Evolutionary conservation across 2,113 vertebrate species (phyloP).

Genomic region (Atherinomorus stipes): DNA sequence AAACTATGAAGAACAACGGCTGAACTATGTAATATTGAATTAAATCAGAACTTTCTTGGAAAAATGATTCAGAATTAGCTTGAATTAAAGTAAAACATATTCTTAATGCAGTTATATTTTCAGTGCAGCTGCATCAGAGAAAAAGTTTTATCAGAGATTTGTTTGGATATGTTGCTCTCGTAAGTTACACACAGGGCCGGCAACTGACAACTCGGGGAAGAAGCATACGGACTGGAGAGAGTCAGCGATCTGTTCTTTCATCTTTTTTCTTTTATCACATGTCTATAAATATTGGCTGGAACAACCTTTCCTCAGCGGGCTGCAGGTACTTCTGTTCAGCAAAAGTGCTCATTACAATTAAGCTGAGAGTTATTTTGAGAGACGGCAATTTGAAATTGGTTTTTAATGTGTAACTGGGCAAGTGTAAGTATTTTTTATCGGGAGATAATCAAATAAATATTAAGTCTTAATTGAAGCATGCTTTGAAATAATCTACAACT

Average conservation of each 20-base stretch:
- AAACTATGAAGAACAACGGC: not conserved
- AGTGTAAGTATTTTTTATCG: slow-evolving; percentile 17
- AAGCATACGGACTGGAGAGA: slow-evolving; percentile 54
- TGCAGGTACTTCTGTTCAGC: slow-evolving; percentile 64
- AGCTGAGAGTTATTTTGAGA: slow-evolving; percentile 60
- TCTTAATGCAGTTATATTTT: not conserved
- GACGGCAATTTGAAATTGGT: slow-evolving; percentile 34
- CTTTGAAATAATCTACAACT: slow-evolving; percentile 22
- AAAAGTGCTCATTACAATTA: slow-evolving; percentile 54
- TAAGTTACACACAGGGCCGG: slow-evolving; percentile 53
- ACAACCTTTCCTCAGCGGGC: slow-evolving; percentile 64
- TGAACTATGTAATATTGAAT: not conserved
- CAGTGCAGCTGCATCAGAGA: slow-evolving; percentile 35
- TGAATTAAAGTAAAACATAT: not conserved
- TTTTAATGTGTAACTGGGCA: slow-evolving; percentile 44
- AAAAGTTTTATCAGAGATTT: slow-evolving; percentile 56
- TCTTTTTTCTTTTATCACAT: slow-evolving; percentile 67
- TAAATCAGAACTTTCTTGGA: not conserved
- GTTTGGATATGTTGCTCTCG: slow-evolving; percentile 58
- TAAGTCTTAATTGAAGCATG: slow-evolving; percentile 11
- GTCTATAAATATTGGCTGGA: slow-evolving; percentile 70
- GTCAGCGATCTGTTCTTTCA: slow-evolving; percentile 68
- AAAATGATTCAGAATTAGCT: not conserved
- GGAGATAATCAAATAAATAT: slow-evolving; percentile 25
- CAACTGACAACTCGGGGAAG: slow-evolving; percentile 64